Percentiles rank a stretch among this genome's conserved stretches.
Evolutionary conservation across 1,140 invertebrate genomes (phyloP).

Genomic region (Trachymyrmex septentrionalis): DNA sequence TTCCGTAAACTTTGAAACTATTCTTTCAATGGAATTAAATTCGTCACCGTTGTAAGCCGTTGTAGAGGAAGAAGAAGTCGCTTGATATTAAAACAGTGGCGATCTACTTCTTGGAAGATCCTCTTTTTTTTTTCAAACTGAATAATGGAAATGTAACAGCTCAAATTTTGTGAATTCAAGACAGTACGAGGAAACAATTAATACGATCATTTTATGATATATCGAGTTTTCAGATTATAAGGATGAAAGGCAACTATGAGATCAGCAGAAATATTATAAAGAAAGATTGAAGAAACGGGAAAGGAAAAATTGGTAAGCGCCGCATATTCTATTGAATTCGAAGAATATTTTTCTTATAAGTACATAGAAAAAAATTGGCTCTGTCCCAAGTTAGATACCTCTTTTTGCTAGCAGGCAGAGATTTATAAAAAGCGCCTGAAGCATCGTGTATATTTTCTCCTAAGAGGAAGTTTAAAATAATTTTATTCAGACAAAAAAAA

Average conservation of each 20-base stretch:
- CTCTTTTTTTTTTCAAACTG: background rate
- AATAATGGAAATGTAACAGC: background rate
- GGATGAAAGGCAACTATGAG: background rate
- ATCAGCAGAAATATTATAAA: background rate
- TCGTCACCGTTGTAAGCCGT: constrained; percentile 31
- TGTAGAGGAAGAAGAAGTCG: no score
- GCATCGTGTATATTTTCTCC: constrained; percentile 44
- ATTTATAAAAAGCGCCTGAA: constrained; percentile 37
- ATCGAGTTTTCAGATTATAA: background rate
- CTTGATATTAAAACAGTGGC: constrained; percentile 17
- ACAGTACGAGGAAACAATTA: background rate
- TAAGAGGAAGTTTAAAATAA: constrained; percentile 53
- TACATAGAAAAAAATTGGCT: constrained; percentile 30
- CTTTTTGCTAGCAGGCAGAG: constrained; percentile 28
- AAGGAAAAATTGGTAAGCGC: background rate
- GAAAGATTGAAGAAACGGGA: background rate
- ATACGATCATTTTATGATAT: background rate
- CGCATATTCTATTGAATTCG: constrained; percentile 6
- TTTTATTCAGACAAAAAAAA: constrained; percentile 53
- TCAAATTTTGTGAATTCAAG: constrained; percentile 16
- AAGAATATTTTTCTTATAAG: constrained; percentile 28
- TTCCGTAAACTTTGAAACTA: constrained; percentile 47
- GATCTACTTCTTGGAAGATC: background rate
- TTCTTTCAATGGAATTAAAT: constrained; percentile 49
- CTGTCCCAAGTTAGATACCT: constrained; percentile 21